Conservation (phyloP, 2,113 vertebrate genomes). For the Silurus meridionalis region DNA sequence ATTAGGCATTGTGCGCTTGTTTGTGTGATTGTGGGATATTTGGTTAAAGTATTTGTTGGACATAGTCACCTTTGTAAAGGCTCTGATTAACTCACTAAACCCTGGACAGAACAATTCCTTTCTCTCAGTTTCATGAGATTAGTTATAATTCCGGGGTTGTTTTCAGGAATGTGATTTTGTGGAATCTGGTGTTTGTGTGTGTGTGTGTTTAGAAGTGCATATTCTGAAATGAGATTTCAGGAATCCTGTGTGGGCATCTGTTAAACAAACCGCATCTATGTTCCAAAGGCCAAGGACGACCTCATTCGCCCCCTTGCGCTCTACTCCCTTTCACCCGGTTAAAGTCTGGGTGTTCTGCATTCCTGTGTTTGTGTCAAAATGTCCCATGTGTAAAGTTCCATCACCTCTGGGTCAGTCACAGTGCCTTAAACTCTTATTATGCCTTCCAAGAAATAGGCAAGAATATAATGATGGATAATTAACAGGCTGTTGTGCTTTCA, state of each 20-base stretch:
- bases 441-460: background rate
- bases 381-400: slow-evolving; percentile 27
- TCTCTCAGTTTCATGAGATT: slow-evolving; percentile 25
- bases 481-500: background rate
- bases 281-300: slow-evolving; percentile 43
- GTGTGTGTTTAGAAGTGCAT: slow-evolving; percentile 37
- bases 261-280: slow-evolving; percentile 44
- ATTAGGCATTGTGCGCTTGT: slow-evolving; percentile 45
- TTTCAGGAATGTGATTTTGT: slow-evolving; percentile 40
- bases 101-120: slow-evolving; percentile 18
- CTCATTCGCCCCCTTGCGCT: slow-evolving; percentile 16
- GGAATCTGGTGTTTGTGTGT: slow-evolving; percentile 19
- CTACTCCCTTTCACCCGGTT: slow-evolving; percentile 36
- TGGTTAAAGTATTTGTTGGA: background rate
- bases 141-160: slow-evolving; percentile 49
- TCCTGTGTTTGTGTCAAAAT: slow-evolving; percentile 43
- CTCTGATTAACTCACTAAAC: background rate
- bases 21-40: slow-evolving; percentile 53
- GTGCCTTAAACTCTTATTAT: background rate
- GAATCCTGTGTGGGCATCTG: slow-evolving; percentile 52
- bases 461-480: background rate
- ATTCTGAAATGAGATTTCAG: slow-evolving; percentile 36
- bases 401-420: slow-evolving; percentile 34
- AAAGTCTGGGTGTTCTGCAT: slow-evolving; percentile 50
- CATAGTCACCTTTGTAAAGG: background rate